Evolutionary conservation across 2,113 vertebrate genomes (phyloP), one percentile per base, ranked within the genome.

Genomic region (Tragulus kanchil): DNA sequence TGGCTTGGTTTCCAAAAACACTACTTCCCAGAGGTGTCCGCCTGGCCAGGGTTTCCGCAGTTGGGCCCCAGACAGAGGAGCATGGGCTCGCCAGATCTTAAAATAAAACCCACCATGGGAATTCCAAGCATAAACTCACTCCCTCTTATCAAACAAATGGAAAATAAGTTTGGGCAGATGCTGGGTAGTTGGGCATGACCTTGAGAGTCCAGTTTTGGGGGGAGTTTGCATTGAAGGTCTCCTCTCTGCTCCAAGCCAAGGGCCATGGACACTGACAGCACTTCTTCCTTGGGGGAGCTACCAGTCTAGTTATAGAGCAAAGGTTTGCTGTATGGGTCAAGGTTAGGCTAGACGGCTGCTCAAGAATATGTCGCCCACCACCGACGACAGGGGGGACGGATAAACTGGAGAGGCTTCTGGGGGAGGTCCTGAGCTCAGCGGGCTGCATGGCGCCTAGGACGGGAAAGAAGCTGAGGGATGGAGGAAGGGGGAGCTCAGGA

Each of bases 91-190:
- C 71, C 36, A 64, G 67, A 83, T 95, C 97, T 95, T 83, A 94
- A 97, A 97, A 97, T 95, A 96, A 96, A 97, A 97, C 42, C 42
- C 8, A 12, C 94, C 89, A 42, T 25, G 93, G 89, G 93, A 87
- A 19, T 95, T 89, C 89, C 65, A 21, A 9, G 11, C 95, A 97
- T 77, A 96, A 97, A 95, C 26, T 52, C 77, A 31, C 50, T 92
- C 95, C 62, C 78, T 73, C 88, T 96, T 92, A 96, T 86, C 97
- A 97, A 90, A 97, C 85, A 96, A 21, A 17, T 65, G 93, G 83
- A 95, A 97, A 93, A 85, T 84, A 96, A 97, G 77, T 97, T 93
- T 0, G 94, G 67, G 97, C 90, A 98, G 89, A 94, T 97, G 92
- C 67, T 92, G 64, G 92, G 75, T 25, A 48, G 67, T 78, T 94